These are phyloP conservation scores for Pimephales promelas DNA, from an alignment of 2,113 vertebrate genomes.

Conservation along the genomic window DNA sequence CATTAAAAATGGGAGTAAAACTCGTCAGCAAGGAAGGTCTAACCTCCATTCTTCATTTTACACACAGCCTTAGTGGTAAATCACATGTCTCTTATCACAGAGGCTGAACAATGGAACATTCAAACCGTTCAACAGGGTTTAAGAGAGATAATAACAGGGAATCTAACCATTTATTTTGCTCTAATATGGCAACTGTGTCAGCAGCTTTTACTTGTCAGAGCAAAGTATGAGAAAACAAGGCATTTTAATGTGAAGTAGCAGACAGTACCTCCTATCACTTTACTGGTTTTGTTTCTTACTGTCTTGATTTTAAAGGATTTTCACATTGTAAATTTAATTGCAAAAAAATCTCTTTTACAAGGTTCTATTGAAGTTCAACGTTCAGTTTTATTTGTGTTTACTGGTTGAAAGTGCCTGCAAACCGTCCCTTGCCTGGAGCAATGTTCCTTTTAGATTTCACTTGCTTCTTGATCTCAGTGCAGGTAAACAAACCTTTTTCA, in stretches of 20 bases:
- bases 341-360: conserved; percentile 4
- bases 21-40: conserved; percentile 40
- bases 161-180: conserved; percentile 38
- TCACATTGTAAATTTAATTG: background rate
- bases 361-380: background rate
- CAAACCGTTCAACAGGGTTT: conserved; percentile 29
- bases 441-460: conserved; percentile 73
- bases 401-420: conserved; percentile 32
- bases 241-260: conserved; percentile 12
- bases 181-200: conserved; percentile 46
- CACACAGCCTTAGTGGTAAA: conserved; percentile 45
- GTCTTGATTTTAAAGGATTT: conserved; percentile 45
- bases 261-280: conserved; percentile 33
- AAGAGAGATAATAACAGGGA: conserved; percentile 36
- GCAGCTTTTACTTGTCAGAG: conserved; percentile 28
- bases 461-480: conserved; percentile 70
- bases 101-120: conserved; percentile 28
- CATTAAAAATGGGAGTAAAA: conserved; percentile 54
- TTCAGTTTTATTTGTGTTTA: conserved; percentile 12
- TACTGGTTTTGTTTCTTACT: conserved; percentile 56
- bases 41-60: conserved; percentile 48
- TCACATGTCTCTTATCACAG: conserved; percentile 35
- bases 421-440: conserved; percentile 70
- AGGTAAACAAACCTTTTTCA: conserved; percentile 64
- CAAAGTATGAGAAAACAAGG: conserved; percentile 39